Evolutionary conservation across 2,113 vertebrate species (phyloP), one percentile per base, ranked within the genome.

Genomic region (Mugil cephalus): DNA sequence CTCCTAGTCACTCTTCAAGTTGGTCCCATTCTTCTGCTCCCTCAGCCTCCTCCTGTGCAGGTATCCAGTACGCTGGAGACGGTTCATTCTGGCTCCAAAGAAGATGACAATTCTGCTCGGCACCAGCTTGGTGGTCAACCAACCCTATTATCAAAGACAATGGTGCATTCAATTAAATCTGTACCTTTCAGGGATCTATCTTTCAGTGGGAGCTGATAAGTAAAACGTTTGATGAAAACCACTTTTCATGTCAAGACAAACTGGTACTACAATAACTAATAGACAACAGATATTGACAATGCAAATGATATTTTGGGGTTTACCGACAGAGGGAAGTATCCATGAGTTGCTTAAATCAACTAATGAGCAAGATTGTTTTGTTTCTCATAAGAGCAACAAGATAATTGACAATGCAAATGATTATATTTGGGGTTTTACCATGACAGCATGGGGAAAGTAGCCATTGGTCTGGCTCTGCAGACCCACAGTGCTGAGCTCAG

Each of bases 401-500:
- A 5, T 30, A 3, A 30, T 30, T 30, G 24, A 30, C 24, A 30
- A 30, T 30, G 5, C 5, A 30, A 30, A 30, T 30, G 2, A 3
- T 30, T 30, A 5, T 30, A 30, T 30, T 30, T 30, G 24, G 24
- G 24, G 5, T 30, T 94, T 89, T 90, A 99, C 98, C 93, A 96
- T 81, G 38, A 98, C 56, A 0, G 95, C 94, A 18, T 99, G 98
- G 38, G 96, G 85, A 2, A 94, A 94, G 79, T 95, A 99, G 1
- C 98, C 98, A 0, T 93, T 94, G 79, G 98, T 99, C 64, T 84
- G 95, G 60, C 86, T 82, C 80, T 95, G 94, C 83, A 96, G 82
- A 17, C 97, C 96, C 17, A 99, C 94, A 0, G 98, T 99, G 66
- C 69, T 89, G 6, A 99, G 67, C 11, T 97, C 97, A 50, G 95